A percentile compares a stretch with the other conserved stretches of the same genome.
phyloP scores from a whole-genome alignment of 2,797 vertebrate genomes.

The Artibeus jamaicensis region DNA sequence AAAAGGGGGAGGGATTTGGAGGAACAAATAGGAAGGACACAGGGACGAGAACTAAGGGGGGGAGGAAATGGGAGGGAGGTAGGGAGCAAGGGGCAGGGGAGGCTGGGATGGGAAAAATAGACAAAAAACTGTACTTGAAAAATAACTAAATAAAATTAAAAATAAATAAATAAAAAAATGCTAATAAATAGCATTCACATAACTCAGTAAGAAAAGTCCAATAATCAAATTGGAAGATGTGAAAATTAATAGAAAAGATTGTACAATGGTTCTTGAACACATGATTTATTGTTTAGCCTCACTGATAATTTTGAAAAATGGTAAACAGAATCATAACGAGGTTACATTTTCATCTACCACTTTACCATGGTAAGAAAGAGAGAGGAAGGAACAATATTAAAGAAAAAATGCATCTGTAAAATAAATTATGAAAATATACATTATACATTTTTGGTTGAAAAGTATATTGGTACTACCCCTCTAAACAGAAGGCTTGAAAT shows the following conservation, averaged over 20 bases:
- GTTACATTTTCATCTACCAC: neutral
- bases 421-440: neutral
- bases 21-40: too few relatives aligned
- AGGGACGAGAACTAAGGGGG: too few relatives aligned
- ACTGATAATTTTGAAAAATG: constrained; percentile 1
- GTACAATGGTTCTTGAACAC: neutral
- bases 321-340: neutral
- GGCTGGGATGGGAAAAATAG: too few relatives aligned
- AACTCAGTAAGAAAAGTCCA: neutral
- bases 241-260: neutral
- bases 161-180: too few relatives aligned
- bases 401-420: neutral
- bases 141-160: too few relatives aligned
- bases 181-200: neutral
- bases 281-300: neutral
- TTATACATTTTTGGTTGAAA: neutral
- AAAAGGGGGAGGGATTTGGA: too few relatives aligned
- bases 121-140: too few relatives aligned
- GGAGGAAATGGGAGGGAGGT: too few relatives aligned
- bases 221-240: neutral
- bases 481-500: neutral
- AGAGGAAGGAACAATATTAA: neutral
- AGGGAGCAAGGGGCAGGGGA: too few relatives aligned
- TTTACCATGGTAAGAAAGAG: neutral
- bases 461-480: neutral